Percentiles rank a stretch among this genome's conserved stretches.
These are phyloP conservation scores for Amblyteles armatorius DNA, from an alignment of 2,888 invertebrate genomes.

Conservation along the genomic window DNA sequence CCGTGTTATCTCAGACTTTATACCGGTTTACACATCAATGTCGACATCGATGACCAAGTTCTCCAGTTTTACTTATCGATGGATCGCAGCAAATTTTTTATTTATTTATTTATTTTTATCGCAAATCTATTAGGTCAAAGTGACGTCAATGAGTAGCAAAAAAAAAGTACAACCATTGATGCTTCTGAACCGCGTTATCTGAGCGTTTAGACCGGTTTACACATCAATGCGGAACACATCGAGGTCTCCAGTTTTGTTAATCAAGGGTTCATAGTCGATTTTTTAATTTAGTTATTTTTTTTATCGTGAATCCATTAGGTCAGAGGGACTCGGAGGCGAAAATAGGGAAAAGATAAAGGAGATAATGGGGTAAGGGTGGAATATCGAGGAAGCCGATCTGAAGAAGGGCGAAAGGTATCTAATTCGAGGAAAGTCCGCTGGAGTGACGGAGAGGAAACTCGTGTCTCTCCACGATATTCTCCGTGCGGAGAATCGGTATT, in stretches of 20 bases:
- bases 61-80: not conserved
- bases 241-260: not conserved
- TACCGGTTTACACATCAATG: not conserved
- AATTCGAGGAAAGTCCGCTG: slow-evolving; percentile 34
- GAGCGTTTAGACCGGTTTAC: not conserved
- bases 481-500: slow-evolving; percentile 56
- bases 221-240: not conserved
- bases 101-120: not conserved
- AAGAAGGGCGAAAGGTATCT: slow-evolving; percentile 53
- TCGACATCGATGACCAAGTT: not conserved
- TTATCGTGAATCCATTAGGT: not conserved
- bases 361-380: not conserved
- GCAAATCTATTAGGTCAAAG: not conserved
- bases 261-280: not conserved
- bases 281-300: slow-evolving; percentile 1
- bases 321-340: not conserved
- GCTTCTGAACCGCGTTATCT: not conserved
- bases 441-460: slow-evolving; percentile 26
- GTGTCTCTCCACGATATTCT: slow-evolving; percentile 46
- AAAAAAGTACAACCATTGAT: not conserved
- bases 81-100: not conserved
- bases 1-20: not conserved
- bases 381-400: not conserved
- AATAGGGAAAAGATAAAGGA: slow-evolving; percentile 20
- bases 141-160: not conserved